A percentile compares a stretch with the other conserved stretches of the same genome.
These are phyloP conservation scores for Atrichornis clamosus DNA, from an alignment of 2,113 vertebrate genomes.

Conservation along the genomic window DNA sequence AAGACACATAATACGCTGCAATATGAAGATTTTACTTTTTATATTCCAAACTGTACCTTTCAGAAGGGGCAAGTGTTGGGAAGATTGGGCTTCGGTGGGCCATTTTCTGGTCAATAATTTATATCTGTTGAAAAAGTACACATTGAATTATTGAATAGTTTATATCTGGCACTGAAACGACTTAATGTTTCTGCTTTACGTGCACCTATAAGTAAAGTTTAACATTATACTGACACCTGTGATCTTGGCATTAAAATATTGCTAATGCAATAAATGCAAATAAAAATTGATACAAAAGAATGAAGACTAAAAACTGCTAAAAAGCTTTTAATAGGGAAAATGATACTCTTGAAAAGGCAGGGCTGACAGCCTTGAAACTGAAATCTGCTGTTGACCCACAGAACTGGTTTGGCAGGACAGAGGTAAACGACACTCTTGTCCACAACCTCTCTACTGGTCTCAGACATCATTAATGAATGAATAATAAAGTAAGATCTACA, in stretches of 20 bases:
- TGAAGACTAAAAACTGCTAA: not conserved
- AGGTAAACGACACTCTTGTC: not conserved
- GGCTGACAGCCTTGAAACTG: not conserved
- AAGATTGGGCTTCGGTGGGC: constrained; percentile 71
- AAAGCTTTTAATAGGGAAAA: not conserved
- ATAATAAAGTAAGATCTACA: not conserved
- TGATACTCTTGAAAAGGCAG: not conserved
- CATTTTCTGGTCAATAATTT: constrained; percentile 76
- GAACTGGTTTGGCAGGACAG: not conserved
- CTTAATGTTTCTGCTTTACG: not conserved
- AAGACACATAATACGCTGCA: not conserved
- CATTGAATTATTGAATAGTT: constrained; percentile 54
- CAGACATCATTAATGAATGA: not conserved
- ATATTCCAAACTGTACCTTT: constrained; percentile 72
- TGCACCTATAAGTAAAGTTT: not conserved
- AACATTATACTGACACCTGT: not conserved
- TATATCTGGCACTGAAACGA: constrained; percentile 17
- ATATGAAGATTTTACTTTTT: not conserved
- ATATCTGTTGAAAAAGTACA: constrained; percentile 73
- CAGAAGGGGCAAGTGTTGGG: constrained; percentile 74
- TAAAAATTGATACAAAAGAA: not conserved
- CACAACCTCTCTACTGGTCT: not conserved
- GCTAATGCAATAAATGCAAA: not conserved
- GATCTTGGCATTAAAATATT: not conserved
- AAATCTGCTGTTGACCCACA: not conserved